Percentiles rank a stretch among this genome's conserved stretches.
These are phyloP conservation scores for Eulithis testata DNA, from an alignment of 2,888 invertebrate genomes.

Conservation along the genomic window DNA sequence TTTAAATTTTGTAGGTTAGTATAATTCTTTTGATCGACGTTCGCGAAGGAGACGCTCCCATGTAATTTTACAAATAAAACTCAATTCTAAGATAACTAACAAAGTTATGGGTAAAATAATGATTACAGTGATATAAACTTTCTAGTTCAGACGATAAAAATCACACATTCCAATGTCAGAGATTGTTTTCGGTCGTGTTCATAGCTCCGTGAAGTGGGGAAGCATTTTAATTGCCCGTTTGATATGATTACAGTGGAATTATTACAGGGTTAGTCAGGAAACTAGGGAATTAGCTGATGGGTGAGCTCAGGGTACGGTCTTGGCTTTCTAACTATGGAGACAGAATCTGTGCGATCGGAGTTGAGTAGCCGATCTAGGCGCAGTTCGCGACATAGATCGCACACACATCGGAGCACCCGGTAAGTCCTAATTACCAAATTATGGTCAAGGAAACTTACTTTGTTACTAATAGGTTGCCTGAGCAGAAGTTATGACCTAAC, in stretches of 20 bases:
- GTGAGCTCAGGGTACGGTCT: conserved; percentile 52
- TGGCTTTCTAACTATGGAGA: conserved; percentile 89
- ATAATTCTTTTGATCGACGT: neutral
- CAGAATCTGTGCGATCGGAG: conserved; percentile 97
- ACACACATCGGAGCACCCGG: conserved; percentile 88
- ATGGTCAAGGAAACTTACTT: conserved; percentile 2
- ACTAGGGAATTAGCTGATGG: conserved; percentile 62
- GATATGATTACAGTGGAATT: conserved; percentile 62
- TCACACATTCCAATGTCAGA: conserved; percentile 45
- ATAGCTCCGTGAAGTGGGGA: conserved; percentile 63
- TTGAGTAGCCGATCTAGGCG: conserved; percentile 92
- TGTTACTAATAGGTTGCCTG: conserved; percentile 2
- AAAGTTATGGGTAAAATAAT: conserved; percentile 47
- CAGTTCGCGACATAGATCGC: conserved; percentile 86
- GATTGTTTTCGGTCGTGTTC: conserved; percentile 52
- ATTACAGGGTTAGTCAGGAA: conserved; percentile 58
- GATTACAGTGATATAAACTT: conserved; percentile 24
- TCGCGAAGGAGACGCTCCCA: neutral
- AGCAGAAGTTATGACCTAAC: conserved; percentile 1
- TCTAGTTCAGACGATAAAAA: conserved; percentile 32
- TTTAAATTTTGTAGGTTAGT: conserved; percentile 41
- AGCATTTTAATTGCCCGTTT: conserved; percentile 76
- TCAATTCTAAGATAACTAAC: conserved; percentile 34
- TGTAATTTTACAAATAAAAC: neutral
- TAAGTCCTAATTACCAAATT: conserved; percentile 48